Evolutionary conservation across 2,888 invertebrate genomes (phyloP), one percentile per base, ranked within the genome.

Genomic region (Callosobruchus maculatus): DNA sequence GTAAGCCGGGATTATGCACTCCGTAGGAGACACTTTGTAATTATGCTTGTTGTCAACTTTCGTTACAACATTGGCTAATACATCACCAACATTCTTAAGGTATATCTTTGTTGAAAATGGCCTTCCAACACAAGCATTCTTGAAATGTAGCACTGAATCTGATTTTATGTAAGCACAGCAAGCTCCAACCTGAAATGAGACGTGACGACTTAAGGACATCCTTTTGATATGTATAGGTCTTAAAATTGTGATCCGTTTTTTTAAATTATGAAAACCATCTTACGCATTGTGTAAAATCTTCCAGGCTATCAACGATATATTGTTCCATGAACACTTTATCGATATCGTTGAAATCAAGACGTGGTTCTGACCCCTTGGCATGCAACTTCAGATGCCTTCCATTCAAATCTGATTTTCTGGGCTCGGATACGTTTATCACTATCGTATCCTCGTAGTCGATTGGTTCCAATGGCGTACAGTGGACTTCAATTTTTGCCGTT

Each of bases 271-370:
- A 68, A 68, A 22, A 68, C 2, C 5, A 68, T 18, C 3, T 49
- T 49, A 49, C 49, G 49, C 49, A 7, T 49, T 49, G 87, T 80
- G 88, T 85, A 77, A 90, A 90, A 75, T 91, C 90, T 0, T 86
- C 81, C 70, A 90, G 80, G 73, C 85, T 87, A 80, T 91, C 88
- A 0, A 91, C 89, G 74, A 92, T 87, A 21, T 90, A 87, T 80
- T 90, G 90, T 82, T 91, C 90, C 75, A 88, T 88, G 81, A 92
- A 92, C 0, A 92, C 91, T 1, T 87, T 88, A 72, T 89, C 88
- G 22, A 89, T 82, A 82, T 92, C 89, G 82, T 88, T 86, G 74
- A 92, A 89, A 81, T 91, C 90, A 73, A 92, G 82, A 9, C 85
- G 85, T 0, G 92, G 91, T 80, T 90, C 85, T n/a, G 89, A 89